These are phyloP conservation scores for Brachionus angularis DNA, from an alignment of 1,140 invertebrate genomes.

Conservation along the genomic window DNA sequence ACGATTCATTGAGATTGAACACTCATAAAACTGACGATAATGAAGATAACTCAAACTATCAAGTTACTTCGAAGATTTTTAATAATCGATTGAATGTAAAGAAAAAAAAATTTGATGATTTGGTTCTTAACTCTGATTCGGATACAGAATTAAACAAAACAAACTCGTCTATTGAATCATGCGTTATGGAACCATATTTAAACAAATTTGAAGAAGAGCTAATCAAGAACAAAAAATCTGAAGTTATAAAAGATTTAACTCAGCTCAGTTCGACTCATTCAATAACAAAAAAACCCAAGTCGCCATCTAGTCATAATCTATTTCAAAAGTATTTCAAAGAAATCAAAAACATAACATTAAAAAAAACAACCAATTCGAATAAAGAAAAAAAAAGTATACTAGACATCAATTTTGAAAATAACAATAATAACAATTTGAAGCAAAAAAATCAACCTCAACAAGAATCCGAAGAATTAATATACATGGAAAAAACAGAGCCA, in stretches of 20 bases:
- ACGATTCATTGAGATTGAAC: neutral
- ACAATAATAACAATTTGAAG: neutral
- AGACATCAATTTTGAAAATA: neutral
- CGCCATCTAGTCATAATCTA: neutral
- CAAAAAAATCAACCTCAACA: no score
- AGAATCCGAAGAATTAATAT: neutral
- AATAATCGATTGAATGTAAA: no score
- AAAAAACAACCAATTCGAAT: neutral
- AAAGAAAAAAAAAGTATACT: neutral
- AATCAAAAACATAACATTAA: slow-evolving; percentile 31
- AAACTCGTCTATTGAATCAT: slow-evolving; percentile 5
- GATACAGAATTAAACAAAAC: neutral
- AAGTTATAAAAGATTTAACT: slow-evolving; percentile 36
- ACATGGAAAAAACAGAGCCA: neutral
- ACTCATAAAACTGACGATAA: neutral
- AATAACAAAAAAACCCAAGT: neutral
- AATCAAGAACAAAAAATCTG: slow-evolving; percentile 29
- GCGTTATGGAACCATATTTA: slow-evolving; percentile 25
- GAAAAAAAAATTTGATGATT: slow-evolving; percentile 8
- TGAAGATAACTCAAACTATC: slow-evolving; percentile 3
- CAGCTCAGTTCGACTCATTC: slow-evolving; percentile 27
- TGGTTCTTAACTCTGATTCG: neutral
- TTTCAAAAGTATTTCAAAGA: slow-evolving; percentile 39
- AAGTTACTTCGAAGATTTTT: slow-evolving; percentile 9
- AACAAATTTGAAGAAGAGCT: slow-evolving; percentile 35